phyloP scores from a whole-genome alignment of 1,140 invertebrate genomes.

The Drosophila insularis region DNA sequence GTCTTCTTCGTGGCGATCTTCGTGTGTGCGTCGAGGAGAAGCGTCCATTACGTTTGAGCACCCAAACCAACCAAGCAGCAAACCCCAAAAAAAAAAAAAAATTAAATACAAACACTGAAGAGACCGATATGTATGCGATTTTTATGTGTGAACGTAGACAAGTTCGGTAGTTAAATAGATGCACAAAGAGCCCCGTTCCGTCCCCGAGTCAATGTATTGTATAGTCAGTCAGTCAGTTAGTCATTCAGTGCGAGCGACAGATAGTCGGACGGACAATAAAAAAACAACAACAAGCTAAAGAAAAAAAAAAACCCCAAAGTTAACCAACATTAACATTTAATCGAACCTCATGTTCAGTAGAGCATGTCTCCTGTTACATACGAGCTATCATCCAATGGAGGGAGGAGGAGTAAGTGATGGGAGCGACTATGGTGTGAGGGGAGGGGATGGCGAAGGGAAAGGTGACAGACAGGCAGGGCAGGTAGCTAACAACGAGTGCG shows the following conservation, averaged over 20 bases:
- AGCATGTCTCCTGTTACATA: slow-evolving; percentile 82
- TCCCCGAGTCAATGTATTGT: background rate
- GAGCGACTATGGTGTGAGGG: slow-evolving; percentile 16
- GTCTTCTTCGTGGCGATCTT: slow-evolving; percentile 1
- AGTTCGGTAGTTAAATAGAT: slow-evolving; percentile 81
- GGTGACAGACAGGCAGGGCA: slow-evolving; percentile 17
- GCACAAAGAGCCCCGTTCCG: slow-evolving; percentile 44
- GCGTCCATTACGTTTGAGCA: slow-evolving; percentile 77
- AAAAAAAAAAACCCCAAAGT: slow-evolving; percentile 80
- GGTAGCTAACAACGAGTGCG: slow-evolving; percentile 25
- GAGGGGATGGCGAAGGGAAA: background rate
- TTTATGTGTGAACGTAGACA: slow-evolving; percentile 80
- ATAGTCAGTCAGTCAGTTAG: slow-evolving; percentile 25
- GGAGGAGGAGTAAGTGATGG: slow-evolving; percentile 7
- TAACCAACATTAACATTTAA: slow-evolving; percentile 83
- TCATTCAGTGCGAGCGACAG: slow-evolving; percentile 20
- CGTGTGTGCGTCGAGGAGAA: slow-evolving; percentile 38
- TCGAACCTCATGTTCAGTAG: slow-evolving; percentile 83
- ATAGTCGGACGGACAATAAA: slow-evolving; percentile 31
- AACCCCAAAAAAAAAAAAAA: slow-evolving; percentile 42
- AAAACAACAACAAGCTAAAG: slow-evolving; percentile 68
- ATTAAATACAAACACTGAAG: slow-evolving; percentile 27
- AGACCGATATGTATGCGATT: slow-evolving; percentile 72
- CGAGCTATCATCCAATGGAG: slow-evolving; percentile 57
- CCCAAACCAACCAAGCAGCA: slow-evolving; percentile 74